Percentiles rank a stretch among this genome's conserved stretches.
phyloP scores from a whole-genome alignment of 2,113 vertebrate genomes.

The Paracanthobrama guichenoti region DNA sequence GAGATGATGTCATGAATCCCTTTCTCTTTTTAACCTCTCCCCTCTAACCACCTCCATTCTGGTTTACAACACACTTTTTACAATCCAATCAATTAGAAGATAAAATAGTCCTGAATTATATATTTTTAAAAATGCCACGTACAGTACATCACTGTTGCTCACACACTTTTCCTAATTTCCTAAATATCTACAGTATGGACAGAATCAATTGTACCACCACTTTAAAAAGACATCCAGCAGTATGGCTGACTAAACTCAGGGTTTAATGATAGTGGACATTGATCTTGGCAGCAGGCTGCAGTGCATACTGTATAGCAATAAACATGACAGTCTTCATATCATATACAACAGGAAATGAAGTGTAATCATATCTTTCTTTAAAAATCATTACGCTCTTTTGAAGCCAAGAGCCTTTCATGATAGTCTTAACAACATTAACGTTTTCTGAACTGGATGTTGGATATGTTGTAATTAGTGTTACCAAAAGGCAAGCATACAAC shows the following conservation, averaged over 20 bases:
- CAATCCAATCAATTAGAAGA: too few species aligned
- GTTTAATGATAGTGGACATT: background rate
- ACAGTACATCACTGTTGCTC: background rate
- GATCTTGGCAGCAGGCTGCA: slow-evolving; percentile 2
- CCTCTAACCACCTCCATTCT: background rate
- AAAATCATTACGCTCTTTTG: background rate
- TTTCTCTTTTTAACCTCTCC: background rate
- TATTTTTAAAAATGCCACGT: background rate
- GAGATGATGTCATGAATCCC: background rate
- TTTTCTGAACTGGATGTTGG: background rate
- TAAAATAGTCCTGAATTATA: too few species aligned
- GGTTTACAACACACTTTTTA: background rate
- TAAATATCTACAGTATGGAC: background rate
- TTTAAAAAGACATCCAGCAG: background rate
- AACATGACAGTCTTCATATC: background rate
- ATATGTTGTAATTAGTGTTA: background rate
- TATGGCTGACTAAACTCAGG: background rate
- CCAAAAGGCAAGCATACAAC: too few species aligned
- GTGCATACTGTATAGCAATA: background rate
- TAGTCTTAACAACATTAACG: too few species aligned
- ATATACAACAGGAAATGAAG: background rate
- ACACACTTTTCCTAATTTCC: too few species aligned
- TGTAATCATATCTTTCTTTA: background rate
- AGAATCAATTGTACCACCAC: background rate
- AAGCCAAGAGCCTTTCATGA: background rate